phyloP scores from a whole-genome alignment of 2,888 invertebrate species.

The Sinelater perroti region DNA sequence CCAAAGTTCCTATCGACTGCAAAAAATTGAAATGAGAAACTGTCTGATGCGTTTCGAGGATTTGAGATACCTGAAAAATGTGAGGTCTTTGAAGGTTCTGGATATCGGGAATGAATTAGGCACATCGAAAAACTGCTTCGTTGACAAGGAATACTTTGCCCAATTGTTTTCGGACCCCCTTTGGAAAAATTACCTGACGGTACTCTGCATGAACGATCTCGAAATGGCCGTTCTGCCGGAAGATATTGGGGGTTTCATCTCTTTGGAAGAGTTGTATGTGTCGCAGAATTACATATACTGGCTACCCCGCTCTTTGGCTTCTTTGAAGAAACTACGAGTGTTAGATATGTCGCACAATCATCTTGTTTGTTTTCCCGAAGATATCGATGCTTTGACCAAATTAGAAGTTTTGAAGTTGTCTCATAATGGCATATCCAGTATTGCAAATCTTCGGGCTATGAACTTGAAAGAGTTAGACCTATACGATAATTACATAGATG shows the following conservation, averaged over 20 bases:
- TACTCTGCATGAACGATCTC: slow-evolving; percentile 48
- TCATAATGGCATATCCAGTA: slow-evolving; percentile 24
- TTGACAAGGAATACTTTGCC: not conserved
- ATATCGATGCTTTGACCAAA: slow-evolving; percentile 31
- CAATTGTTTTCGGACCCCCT: slow-evolving; percentile 37
- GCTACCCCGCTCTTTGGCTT: slow-evolving; percentile 46
- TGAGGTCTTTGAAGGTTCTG: slow-evolving; percentile 43
- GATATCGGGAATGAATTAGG: slow-evolving; percentile 42
- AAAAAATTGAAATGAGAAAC: slow-evolving; percentile 44
- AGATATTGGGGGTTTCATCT: slow-evolving; percentile 46
- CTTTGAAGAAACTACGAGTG: slow-evolving; percentile 42
- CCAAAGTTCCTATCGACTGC: slow-evolving; percentile 37
- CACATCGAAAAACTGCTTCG: not conserved
- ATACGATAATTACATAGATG: slow-evolving; percentile 28
- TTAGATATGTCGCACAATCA: slow-evolving; percentile 35
- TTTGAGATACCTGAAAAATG: slow-evolving; percentile 39
- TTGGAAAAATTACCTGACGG: slow-evolving; percentile 41
- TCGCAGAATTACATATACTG: slow-evolving; percentile 44
- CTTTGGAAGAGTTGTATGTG: slow-evolving; percentile 46
- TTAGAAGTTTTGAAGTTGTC: slow-evolving; percentile 47
- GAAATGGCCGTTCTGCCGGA: slow-evolving; percentile 46
- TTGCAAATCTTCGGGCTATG: not conserved
- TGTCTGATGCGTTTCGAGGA: slow-evolving; percentile 43
- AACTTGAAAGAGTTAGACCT: slow-evolving; percentile 28
- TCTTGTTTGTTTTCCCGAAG: slow-evolving; percentile 20